Conservation (phyloP, 2,888 invertebrate species). For the Drosophila borborema region DNA sequence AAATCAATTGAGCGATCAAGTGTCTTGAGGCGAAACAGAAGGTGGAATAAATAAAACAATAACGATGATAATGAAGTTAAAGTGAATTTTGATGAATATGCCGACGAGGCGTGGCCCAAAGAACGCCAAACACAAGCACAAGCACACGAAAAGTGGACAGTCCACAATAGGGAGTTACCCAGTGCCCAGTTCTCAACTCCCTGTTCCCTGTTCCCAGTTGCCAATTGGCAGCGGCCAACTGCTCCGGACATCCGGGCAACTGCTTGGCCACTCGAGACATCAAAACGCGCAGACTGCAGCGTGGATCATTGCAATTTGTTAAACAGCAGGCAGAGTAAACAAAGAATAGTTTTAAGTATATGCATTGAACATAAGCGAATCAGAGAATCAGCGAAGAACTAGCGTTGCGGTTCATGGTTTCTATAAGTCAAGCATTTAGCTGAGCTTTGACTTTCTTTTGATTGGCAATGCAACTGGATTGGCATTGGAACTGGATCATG, state of each 20-base stretch:
- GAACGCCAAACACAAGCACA: conserved; percentile 27
- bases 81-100: conserved; percentile 84
- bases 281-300: conserved; percentile 14
- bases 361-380: background rate
- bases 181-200: background rate
- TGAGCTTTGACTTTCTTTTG: background rate
- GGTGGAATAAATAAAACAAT: conserved; percentile 85
- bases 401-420: background rate
- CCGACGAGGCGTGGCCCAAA: conserved; percentile 77
- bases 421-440: background rate
- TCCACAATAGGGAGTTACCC: conserved; percentile 58
- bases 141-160: conserved; percentile 37
- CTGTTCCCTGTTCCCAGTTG: conserved; percentile 11
- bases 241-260: conserved; percentile 65
- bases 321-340: conserved; percentile 17
- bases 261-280: conserved; percentile 34
- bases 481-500: background rate
- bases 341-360: background rate
- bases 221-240: conserved; percentile 30
- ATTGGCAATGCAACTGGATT: background rate
- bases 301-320: conserved; percentile 44
- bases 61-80: conserved; percentile 85
- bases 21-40: conserved; percentile 85
- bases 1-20: conserved; percentile 85
- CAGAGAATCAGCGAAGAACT: background rate